Base-by-base conservation (phyloP, 2,888 invertebrate species). In the Sesamia inferens region DNA sequence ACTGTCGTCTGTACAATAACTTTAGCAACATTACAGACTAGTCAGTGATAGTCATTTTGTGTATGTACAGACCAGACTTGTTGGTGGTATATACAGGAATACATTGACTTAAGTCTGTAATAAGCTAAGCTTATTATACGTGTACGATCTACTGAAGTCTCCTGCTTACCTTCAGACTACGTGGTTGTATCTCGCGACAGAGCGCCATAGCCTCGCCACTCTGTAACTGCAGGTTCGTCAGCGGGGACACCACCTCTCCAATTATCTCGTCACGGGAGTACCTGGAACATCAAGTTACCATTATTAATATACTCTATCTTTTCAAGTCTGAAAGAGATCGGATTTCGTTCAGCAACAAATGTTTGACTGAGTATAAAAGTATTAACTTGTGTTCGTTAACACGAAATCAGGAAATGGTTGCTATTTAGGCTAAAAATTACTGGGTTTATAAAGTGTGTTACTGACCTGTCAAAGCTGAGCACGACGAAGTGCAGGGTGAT, bases 191-290 rank as follows among this genome's bases (percentile, higher is more conserved):
- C 93, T 99, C 99, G 85, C 98, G 97, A 93, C 98, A 98, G 69
- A 98, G 96, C 2, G 98, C 98, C 93, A 94, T 94, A 66, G 96
- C 93, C 78, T 96, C 96, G 2, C 96, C 95, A 75, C 94, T 93
- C 88, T 98, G 97, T 86, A 98, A 97, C 92, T 98, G 98, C 92
- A 98, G 97, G 89, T 97, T 97, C 14, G 98, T 97, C 85, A 99
- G 94, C n/a, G 98, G 97, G 87, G 98, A 98, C 87, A 99, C 98
- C 73, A 99, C 99, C 94, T 99, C 99, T 5, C 99, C 99, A 87
- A 99, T 99, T 89, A 99, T 99, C 93, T 99, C 99, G 92, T 99
- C 99, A 31, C 99, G 98, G 51, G 99, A 99, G 93, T 99, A 99
- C 92, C 99, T 98, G 88, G 79, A 86, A 97, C n/a, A 65, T 44